Base-by-base conservation (phyloP, 2,113 vertebrate genomes). In the Heterochromis multidens region DNA sequence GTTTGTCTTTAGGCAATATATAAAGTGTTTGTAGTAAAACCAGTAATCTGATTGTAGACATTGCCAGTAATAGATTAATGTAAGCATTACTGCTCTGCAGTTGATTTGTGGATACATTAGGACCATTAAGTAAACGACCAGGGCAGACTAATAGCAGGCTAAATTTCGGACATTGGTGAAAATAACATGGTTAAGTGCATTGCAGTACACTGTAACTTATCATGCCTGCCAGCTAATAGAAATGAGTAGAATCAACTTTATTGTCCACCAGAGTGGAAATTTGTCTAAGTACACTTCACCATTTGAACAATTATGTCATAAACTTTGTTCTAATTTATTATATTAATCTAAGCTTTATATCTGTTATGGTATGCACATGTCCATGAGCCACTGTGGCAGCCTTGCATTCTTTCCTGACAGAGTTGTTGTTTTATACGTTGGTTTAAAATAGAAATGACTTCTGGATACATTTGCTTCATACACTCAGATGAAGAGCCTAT, bases 21-120 rank as follows among this genome's bases (percentile, higher is more conserved):
- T 88, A 58, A 79, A 87, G 86, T 82, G 16, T 86, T 33, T 84
- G 43, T 33, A 74, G 58, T 59, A 61, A 40, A 77, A 72, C 25
- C 77, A 88, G 82, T 91, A 93, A 93, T 92, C 88, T 81, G 60
- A 93, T 93, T 91, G 78, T 52, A 37, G 40, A 82, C 70, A 61
- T 74, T 80, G 80, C 82, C 35, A 27, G 83, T 85, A 93, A 91
- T 91, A 89, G 89, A 94, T 91, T 88, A 90, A 83, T 87, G 83
- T 82, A 83, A 67, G 82, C 89, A 89, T 94, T 91, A 90, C 46
- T 77, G 84, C 88, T 3, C 3, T 79, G 27, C 63, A 19, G 81
- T 82, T 93, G 93, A 94, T 94, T 93, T 94, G 93, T 93, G 86
- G 87, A 89, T 91, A 80, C 94, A 94, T 94, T 94, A 92, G 43